A percentile compares a stretch with the other conserved stretches of the same genome.
These are phyloP conservation scores for Labia minor DNA, from an alignment of 2,888 invertebrate genomes.

Conservation along the genomic window DNA sequence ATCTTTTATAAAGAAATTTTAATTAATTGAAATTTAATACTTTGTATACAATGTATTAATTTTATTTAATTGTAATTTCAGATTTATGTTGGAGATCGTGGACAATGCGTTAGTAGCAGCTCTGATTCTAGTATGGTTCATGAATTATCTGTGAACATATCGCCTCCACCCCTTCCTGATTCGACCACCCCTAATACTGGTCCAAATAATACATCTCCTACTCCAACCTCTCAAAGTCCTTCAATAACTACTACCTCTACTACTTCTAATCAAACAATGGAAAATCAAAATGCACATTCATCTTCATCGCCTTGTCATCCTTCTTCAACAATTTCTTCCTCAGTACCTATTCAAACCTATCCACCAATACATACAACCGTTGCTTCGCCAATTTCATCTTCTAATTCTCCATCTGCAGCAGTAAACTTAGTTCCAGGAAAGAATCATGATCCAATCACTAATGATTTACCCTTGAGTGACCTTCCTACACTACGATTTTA, in stretches of 20 bases:
- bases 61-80: neutral
- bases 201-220: neutral
- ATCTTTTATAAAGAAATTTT: no score
- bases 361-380: neutral
- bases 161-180: neutral
- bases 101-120: neutral
- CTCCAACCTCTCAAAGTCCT: neutral
- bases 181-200: neutral
- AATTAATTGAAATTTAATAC: no score
- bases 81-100: neutral
- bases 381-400: neutral
- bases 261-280: neutral
- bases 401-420: neutral
- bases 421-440: neutral
- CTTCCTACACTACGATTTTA: conserved; percentile 51
- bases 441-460: neutral
- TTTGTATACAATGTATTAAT: no score
- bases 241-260: neutral
- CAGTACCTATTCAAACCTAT: neutral
- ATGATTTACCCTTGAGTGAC: conserved; percentile 34
- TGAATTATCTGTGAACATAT: neutral
- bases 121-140: neutral
- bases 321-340: neutral
- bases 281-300: neutral
- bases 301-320: neutral